These are phyloP conservation scores for Crocodylus rhombifer DNA, from an alignment of 2,797 vertebrate species.

Conservation along the genomic window DNA sequence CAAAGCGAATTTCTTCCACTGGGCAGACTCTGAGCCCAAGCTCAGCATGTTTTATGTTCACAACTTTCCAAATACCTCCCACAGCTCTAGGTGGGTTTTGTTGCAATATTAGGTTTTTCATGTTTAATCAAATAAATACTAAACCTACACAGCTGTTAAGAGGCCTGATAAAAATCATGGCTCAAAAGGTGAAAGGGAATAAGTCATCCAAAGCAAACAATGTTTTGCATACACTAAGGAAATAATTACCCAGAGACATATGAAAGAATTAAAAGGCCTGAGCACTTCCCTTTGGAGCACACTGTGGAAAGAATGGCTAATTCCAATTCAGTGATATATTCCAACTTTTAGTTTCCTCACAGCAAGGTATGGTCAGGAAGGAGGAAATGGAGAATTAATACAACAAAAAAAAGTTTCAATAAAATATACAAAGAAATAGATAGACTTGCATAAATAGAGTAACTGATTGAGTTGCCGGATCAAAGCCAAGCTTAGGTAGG, in stretches of 20 bases:
- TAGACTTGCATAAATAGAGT: not conserved
- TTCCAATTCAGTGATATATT: not conserved
- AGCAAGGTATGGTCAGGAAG: not conserved
- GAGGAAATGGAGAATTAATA: not conserved
- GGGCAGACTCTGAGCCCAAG: not conserved
- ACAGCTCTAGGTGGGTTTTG: not conserved
- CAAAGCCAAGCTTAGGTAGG: not conserved
- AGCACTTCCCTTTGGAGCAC: conserved; percentile 28
- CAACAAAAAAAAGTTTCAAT: not conserved
- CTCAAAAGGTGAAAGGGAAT: conserved; percentile 45
- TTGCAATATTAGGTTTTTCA: conserved; percentile 3
- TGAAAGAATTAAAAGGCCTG: not conserved
- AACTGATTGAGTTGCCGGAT: too few relatives aligned
- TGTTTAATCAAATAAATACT: conserved; percentile 24
- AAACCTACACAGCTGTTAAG: conserved; percentile 10
- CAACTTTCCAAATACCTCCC: not conserved
- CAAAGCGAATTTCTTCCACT: not conserved
- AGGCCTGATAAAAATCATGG: conserved; percentile 55
- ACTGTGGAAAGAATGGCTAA: not conserved
- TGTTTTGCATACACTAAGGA: conserved; percentile 69
- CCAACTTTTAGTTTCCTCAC: not conserved
- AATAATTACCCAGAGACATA: conserved; percentile 5
- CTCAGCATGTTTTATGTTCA: not conserved
- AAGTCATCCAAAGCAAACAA: conserved; percentile 53
- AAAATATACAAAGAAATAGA: not conserved